phyloP scores from a whole-genome alignment of 2,113 vertebrate species.

The Nycticebus coucang region DNA sequence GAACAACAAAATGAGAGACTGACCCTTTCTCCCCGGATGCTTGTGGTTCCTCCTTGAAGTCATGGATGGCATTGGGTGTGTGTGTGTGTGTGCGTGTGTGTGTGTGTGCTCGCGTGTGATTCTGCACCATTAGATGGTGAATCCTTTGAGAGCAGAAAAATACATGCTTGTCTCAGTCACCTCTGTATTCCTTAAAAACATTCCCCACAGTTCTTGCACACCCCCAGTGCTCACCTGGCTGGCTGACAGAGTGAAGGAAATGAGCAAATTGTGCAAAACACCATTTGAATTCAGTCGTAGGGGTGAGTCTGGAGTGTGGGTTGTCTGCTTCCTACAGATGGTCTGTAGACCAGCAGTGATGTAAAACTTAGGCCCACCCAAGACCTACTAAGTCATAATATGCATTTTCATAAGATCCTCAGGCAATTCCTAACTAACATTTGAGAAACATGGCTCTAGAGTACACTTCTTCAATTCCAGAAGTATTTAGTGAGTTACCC shows the following conservation, averaged over 20 bases:
- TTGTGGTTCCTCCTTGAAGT: not conserved
- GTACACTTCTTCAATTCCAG: not conserved
- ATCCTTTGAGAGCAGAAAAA: not conserved
- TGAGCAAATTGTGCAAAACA: not conserved
- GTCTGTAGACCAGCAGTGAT: not conserved
- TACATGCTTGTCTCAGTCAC: not conserved
- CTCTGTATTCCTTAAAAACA: not conserved
- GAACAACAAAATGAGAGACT: not conserved
- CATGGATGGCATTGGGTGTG: accelerated
- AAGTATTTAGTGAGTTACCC: not conserved
- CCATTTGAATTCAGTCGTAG: not conserved
- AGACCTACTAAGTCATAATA: not conserved
- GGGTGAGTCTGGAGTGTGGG: not conserved
- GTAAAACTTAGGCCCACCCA: not conserved
- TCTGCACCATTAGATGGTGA: not conserved
- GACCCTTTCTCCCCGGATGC: not conserved
- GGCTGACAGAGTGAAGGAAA: not conserved
- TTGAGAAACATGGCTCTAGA: not conserved
- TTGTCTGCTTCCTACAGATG: not conserved
- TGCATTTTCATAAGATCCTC: not conserved
- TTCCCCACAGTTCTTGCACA: not conserved
- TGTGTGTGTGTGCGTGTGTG: not conserved
- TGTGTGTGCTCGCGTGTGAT: not conserved
- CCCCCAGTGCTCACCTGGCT: not conserved
- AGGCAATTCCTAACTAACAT: not conserved